Evolutionary conservation across 2,888 invertebrate genomes (phyloP).

Genomic region (Caenorhabditis sp.): DNA sequence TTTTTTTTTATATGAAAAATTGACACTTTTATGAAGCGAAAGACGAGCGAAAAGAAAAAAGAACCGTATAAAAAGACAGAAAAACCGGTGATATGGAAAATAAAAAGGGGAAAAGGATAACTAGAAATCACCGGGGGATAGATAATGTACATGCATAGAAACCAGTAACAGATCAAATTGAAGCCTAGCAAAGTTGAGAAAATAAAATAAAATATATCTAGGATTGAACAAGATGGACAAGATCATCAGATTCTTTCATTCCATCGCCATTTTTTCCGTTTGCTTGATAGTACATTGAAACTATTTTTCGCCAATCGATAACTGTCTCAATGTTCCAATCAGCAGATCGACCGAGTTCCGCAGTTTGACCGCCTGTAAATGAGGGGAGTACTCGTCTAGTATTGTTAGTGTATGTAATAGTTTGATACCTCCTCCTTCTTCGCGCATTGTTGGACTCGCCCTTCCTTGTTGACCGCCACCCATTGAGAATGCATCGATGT

Average conservation of each 20-base stretch:
- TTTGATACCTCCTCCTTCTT: conserved; percentile 34
- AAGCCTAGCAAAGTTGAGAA: not conserved
- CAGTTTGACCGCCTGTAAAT: conserved; percentile 32
- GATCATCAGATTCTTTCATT: conserved; percentile 10
- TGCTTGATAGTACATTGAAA: conserved; percentile 64
- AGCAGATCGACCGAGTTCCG: conserved; percentile 43
- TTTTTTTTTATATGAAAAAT: not conserved
- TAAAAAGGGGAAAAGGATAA: not conserved
- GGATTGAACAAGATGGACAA: not conserved
- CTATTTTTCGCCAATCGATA: conserved; percentile 69
- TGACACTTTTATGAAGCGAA: not conserved
- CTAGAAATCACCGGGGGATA: not conserved
- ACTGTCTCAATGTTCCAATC: conserved; percentile 55
- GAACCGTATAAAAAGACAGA: not conserved
- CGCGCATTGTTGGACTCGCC: conserved; percentile 52
- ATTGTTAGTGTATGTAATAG: not conserved
- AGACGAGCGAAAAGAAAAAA: not conserved
- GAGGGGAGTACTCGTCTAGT: too few species aligned
- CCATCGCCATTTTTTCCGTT: conserved; percentile 44
- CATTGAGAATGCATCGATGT: conserved; percentile 71
- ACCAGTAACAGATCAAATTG: not conserved
- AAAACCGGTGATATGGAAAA: not conserved
- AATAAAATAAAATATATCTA: not conserved
- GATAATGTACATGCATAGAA: not conserved
- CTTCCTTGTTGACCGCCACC: conserved; percentile 65